These are phyloP conservation scores for Tangara arthus DNA, from an alignment of 2,797 vertebrate genomes.

Conservation along the genomic window DNA sequence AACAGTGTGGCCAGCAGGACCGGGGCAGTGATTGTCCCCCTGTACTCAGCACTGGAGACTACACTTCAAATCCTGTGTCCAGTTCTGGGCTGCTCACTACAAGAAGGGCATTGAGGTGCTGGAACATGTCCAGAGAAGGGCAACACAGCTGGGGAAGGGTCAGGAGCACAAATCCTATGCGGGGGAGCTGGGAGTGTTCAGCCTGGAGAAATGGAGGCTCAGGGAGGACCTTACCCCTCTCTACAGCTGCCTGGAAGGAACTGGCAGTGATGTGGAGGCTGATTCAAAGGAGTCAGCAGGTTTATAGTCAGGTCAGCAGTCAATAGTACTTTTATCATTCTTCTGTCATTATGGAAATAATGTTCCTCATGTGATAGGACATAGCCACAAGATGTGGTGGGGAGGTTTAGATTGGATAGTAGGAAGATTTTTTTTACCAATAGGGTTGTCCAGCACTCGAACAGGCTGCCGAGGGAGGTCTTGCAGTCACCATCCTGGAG, in stretches of 20 bases:
- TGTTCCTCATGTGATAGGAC: neutral
- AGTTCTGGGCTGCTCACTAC: neutral
- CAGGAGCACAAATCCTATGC: neutral
- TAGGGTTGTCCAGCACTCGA: neutral
- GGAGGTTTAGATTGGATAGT: neutral
- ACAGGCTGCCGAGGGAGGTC: neutral
- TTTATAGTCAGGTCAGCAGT: neutral
- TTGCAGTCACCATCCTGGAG: neutral
- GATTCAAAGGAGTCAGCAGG: neutral
- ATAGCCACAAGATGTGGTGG: neutral
- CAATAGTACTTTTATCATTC: neutral
- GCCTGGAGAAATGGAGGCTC: neutral
- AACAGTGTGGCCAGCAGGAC: neutral
- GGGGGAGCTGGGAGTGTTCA: neutral
- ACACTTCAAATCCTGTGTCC: neutral
- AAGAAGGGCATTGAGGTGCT: neutral
- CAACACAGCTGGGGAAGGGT: accelerated
- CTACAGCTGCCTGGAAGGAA: neutral
- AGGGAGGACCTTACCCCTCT: neutral
- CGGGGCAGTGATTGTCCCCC: neutral
- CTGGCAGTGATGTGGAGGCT: accelerated
- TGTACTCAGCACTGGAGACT: neutral
- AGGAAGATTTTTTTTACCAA: neutral
- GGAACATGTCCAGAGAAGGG: neutral
- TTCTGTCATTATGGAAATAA: neutral